Evolutionary conservation across 2,113 vertebrate species (phyloP), one percentile per base, ranked within the genome.

Genomic region (Solea solea): DNA sequence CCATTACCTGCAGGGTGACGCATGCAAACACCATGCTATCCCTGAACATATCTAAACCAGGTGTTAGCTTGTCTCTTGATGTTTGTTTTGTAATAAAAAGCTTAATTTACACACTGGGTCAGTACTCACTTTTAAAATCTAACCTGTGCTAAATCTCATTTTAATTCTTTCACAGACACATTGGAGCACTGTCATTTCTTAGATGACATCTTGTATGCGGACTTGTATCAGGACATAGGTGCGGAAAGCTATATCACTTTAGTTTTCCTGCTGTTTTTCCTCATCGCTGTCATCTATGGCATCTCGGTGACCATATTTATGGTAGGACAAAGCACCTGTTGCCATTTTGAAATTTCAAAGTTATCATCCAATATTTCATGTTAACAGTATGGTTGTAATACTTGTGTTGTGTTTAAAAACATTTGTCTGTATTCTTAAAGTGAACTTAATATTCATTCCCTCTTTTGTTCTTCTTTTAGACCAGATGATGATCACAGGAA

Each of bases 1-100:
- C 55, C 28, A 63, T 91, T 52, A 92, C 86, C 52, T 94, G 93
- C 70, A 77, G 28, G 10, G 90, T 94, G 51, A 58, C 55, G 5
- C 91, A 93, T 51, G 44, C 14, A 16, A 89, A 84, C 63, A 64
- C 57, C n/a, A 89, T 39, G 4, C 3, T 82, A 15, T 66, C 21
- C 9, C 16, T 82, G 45, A 80, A 84, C 41, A 55, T 82, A 51
- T 80, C 82, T 1, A 88, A 81, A 68, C 63, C 81, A 92, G 88
- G 91, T 92, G 63, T 42, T 8, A 5, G 1, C 69, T 44, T 13
- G 0, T 40, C 6, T 34, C 13, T 10, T 27, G 9, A 60, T 50
- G 3, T 46, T 46, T 46, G 21, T 21, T 21, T 21, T 21, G 21
- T 21, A 21, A 21, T 21, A 34, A 34, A 34, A 34, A 34, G 34